Conservation (phyloP, 1,140 invertebrate species). For the Stenopsyche tienmushanensis region DNA sequence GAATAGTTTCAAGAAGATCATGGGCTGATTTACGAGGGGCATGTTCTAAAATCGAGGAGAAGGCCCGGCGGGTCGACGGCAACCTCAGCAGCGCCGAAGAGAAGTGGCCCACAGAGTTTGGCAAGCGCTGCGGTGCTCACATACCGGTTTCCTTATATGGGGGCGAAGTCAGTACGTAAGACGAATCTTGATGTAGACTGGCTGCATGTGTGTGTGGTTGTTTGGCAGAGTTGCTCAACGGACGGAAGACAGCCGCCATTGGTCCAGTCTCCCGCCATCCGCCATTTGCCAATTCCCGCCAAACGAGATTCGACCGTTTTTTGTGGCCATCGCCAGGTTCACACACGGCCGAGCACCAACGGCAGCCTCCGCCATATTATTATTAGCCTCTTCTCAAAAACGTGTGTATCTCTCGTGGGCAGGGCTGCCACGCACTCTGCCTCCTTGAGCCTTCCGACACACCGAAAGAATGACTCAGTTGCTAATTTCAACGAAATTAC, state of each 20-base stretch:
- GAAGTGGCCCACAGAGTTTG: slow-evolving; percentile 3
- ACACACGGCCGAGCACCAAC: slow-evolving; percentile 12
- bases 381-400: not conserved
- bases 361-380: not conserved
- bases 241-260: slow-evolving; percentile 27
- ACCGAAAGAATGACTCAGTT: too few species aligned
- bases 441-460: not conserved
- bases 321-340: slow-evolving; percentile 2
- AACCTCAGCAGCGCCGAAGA: too few species aligned
- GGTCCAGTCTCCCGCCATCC: slow-evolving; percentile 19
- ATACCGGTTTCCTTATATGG: slow-evolving; percentile 22
- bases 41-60: too few species aligned
- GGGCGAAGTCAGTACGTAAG: slow-evolving; percentile 14
- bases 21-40: too few species aligned
- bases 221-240: slow-evolving; percentile 1
- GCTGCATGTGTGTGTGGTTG: not conserved
- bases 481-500: too few species aligned
- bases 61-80: too few species aligned
- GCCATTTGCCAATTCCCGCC: slow-evolving; percentile 39
- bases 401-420: not conserved
- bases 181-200: slow-evolving; percentile 9
- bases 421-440: not conserved
- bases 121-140: slow-evolving; percentile 2
- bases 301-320: slow-evolving; percentile 35
- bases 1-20: too few species aligned